phyloP scores from a whole-genome alignment of 64 coral and sea anemone species.

The Dendronephthya gigantea region DNA sequence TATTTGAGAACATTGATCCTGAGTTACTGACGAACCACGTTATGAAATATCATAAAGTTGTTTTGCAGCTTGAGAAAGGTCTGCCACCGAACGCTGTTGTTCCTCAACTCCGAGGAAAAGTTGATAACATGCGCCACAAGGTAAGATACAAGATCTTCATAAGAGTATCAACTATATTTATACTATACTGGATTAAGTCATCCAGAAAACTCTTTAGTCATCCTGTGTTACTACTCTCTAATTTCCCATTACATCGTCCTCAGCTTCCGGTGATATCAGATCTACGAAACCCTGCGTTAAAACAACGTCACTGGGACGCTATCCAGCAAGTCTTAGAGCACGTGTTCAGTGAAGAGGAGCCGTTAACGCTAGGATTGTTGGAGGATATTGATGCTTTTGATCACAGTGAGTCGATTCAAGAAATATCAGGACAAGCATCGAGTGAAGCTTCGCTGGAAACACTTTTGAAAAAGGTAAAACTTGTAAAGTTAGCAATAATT shows the following conservation, averaged over 20 bases:
- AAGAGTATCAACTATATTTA: background rate
- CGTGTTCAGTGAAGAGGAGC: slow-evolving; percentile 95
- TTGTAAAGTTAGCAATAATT: too few species aligned
- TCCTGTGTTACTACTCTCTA: too few species aligned
- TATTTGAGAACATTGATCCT: slow-evolving; percentile 72
- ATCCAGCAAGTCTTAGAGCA: slow-evolving; percentile 94
- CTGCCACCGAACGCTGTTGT: slow-evolving; percentile 87
- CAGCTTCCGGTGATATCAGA: slow-evolving; percentile 93
- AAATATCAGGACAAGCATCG: slow-evolving; percentile 86
- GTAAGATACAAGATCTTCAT: slow-evolving; percentile 20
- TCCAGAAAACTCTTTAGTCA: background rate
- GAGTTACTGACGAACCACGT: slow-evolving; percentile 70
- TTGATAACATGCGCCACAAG: slow-evolving; percentile 87
- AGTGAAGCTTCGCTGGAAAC: slow-evolving; percentile 89
- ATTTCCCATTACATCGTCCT: background rate
- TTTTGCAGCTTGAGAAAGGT: slow-evolving; percentile 87
- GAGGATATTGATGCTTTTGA: slow-evolving; percentile 93
- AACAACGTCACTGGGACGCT: slow-evolving; percentile 86
- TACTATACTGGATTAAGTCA: too few species aligned
- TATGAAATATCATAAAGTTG: slow-evolving; percentile 94
- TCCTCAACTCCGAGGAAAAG: slow-evolving; percentile 74
- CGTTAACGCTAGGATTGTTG: slow-evolving; percentile 65
- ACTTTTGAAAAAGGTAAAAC: slow-evolving; percentile 74
- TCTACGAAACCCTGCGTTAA: slow-evolving; percentile 80
- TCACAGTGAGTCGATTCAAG: slow-evolving; percentile 86